Conservation (phyloP, 1,140 invertebrate genomes). For the Bombus breviceps region DNA sequence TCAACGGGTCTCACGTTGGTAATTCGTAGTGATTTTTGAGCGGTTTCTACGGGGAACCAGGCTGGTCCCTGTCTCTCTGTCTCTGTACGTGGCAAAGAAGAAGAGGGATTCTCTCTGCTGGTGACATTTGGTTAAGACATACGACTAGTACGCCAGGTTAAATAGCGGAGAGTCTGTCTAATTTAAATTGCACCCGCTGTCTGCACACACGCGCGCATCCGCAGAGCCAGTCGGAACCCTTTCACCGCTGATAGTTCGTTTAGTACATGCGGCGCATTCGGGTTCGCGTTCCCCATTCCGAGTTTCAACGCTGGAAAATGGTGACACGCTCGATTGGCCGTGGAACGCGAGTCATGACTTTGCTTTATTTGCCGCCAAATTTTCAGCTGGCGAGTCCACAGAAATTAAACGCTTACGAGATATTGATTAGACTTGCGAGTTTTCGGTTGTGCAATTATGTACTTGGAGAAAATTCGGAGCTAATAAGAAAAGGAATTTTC, state of each 20-base stretch:
- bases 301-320: background rate
- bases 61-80: background rate
- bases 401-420: conserved; percentile 18
- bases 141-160: conserved; percentile 58
- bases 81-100: conserved; percentile 48
- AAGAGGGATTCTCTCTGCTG: conserved; percentile 53
- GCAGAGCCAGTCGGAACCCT: background rate
- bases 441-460: background rate
- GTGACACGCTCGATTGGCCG: conserved; percentile 24
- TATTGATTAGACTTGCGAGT: background rate
- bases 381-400: background rate
- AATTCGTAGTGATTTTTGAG: conserved; percentile 60
- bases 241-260: conserved; percentile 26
- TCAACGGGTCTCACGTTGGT: conserved; percentile 25
- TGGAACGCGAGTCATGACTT: background rate
- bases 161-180: conserved; percentile 63
- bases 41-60: background rate
- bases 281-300: background rate
- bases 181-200: conserved; percentile 73
- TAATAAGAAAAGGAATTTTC: background rate
- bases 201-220: background rate
- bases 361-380: conserved; percentile 12
- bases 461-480: background rate
- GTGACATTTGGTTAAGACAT: conserved; percentile 69
- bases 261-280: conserved; percentile 43